These are phyloP conservation scores for Lipophrys pholis DNA, from an alignment of 2,113 vertebrate genomes.

Conservation along the genomic window DNA sequence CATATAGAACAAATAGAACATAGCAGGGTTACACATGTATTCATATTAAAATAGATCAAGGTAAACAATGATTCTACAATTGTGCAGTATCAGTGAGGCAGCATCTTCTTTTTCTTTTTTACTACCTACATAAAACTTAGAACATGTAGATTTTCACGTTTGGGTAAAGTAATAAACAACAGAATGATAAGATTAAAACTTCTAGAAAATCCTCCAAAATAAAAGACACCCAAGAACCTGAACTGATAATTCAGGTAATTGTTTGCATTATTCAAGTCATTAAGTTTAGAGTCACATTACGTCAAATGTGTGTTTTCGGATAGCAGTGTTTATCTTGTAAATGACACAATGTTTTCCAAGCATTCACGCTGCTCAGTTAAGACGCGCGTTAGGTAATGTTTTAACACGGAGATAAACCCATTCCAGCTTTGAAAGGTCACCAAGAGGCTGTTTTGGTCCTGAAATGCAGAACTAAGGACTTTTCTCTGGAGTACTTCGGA, in stretches of 20 bases:
- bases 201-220: too few relatives aligned
- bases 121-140: too few relatives aligned
- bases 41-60: too few relatives aligned
- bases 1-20: too few relatives aligned
- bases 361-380: slow-evolving; percentile 18
- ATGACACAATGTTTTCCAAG: not conserved
- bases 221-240: not conserved
- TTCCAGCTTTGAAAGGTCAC: slow-evolving; percentile 76
- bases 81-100: too few relatives aligned
- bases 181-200: too few relatives aligned
- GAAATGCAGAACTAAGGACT: slow-evolving; percentile 32
- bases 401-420: slow-evolving; percentile 63
- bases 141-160: too few relatives aligned
- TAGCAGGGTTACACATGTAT: too few relatives aligned
- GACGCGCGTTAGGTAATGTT: slow-evolving; percentile 39
- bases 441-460: slow-evolving; percentile 69
- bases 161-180: too few relatives aligned
- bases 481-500: slow-evolving; percentile 50
- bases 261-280: not conserved
- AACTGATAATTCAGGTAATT: not conserved
- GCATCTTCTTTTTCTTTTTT: too few relatives aligned
- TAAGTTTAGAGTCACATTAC: not conserved
- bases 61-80: too few relatives aligned
- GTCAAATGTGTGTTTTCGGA: slow-evolving; percentile 10
- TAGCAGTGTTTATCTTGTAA: slow-evolving; percentile 8